A percentile compares a stretch with the other conserved stretches of the same genome.
These are phyloP conservation scores for Pitta sordida DNA, from an alignment of 2,113 vertebrate genomes.

Conservation along the genomic window DNA sequence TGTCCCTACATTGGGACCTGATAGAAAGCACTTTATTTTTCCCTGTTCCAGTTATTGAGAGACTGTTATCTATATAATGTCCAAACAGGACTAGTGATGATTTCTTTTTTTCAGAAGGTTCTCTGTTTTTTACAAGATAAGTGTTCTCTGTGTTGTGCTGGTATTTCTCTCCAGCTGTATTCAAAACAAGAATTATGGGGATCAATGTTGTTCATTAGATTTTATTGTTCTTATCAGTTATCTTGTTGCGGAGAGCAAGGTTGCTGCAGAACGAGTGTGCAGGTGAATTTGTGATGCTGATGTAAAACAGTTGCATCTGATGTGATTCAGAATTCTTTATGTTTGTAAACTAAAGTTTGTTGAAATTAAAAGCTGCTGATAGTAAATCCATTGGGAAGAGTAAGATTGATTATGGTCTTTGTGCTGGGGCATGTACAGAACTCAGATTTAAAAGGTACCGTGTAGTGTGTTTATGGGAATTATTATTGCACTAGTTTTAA, in stretches of 20 bases:
- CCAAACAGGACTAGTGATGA: not conserved
- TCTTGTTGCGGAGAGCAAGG: not conserved
- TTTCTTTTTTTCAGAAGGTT: not conserved
- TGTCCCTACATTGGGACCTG: constrained; percentile 80
- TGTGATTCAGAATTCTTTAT: not conserved
- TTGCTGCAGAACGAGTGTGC: not conserved
- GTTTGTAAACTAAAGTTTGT: not conserved
- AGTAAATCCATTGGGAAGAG: not conserved
- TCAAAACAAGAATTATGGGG: not conserved
- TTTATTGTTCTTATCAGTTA: not conserved
- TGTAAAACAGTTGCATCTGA: not conserved
- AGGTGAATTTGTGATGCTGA: not conserved
- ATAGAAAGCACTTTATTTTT: constrained; percentile 95
- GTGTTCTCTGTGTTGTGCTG: not conserved
- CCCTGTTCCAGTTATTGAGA: not conserved
- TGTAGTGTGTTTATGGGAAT: not conserved
- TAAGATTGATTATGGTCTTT: not conserved
- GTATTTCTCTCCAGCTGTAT: not conserved
- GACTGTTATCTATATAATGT: not conserved
- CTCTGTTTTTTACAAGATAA: not conserved
- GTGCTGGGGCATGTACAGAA: not conserved
- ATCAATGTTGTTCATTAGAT: not conserved
- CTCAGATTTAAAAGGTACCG: not conserved
- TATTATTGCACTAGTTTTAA: not conserved
- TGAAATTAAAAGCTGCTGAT: constrained; percentile 7